These are phyloP conservation scores for Podargus strigoides DNA, from an alignment of 2,797 vertebrate genomes.

Conservation along the genomic window DNA sequence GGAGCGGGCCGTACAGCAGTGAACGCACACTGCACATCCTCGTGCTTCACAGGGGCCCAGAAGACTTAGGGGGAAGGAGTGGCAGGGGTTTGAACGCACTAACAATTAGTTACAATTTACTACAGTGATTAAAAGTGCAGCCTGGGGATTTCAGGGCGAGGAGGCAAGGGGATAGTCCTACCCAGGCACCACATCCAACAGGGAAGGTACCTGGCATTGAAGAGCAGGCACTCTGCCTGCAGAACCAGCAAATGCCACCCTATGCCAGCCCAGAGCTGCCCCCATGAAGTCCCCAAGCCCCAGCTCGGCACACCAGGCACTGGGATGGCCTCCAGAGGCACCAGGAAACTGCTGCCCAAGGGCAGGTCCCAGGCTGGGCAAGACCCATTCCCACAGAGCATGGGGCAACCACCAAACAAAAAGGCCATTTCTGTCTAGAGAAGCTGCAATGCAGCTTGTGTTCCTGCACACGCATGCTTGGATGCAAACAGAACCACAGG, in stretches of 20 bases:
- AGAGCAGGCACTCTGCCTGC: neutral
- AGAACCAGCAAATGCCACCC: neutral
- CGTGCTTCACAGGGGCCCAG: neutral
- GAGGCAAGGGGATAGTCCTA: neutral
- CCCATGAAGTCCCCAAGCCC: neutral
- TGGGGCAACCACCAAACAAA: neutral
- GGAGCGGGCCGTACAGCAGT: rapidly evolving
- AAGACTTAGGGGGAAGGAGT: constrained; percentile 45
- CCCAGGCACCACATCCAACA: neutral
- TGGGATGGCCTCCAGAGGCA: neutral
- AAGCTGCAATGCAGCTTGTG: neutral
- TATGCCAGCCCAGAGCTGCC: neutral
- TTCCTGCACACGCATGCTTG: neutral
- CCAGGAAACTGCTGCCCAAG: neutral
- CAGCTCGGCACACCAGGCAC: neutral
- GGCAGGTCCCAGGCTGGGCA: neutral
- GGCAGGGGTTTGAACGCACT: constrained; percentile 31
- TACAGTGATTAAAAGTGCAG: constrained; percentile 33
- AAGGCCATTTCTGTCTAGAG: neutral
- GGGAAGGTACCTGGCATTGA: neutral
- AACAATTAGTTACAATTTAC: constrained; percentile 59
- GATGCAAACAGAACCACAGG: rapidly evolving
- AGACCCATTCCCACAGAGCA: neutral
- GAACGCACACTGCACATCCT: rapidly evolving
- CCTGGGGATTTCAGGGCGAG: constrained; percentile 17